These are phyloP conservation scores for Lepilemur ruficaudatus DNA, from an alignment of 2,797 vertebrate species.

Conservation along the genomic window DNA sequence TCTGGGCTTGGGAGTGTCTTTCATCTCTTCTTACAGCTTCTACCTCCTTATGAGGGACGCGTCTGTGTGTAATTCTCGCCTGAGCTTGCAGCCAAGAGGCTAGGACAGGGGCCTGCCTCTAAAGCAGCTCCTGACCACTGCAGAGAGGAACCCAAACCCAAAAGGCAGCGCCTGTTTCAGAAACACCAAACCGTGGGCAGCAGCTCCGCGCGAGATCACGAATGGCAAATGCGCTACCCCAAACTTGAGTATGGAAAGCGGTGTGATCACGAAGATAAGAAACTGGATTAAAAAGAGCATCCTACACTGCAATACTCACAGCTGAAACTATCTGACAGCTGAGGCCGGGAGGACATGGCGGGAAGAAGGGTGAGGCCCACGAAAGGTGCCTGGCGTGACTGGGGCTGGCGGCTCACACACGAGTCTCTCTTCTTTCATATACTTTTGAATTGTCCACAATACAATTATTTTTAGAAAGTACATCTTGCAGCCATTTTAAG, in stretches of 20 bases:
- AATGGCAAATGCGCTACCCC: background rate
- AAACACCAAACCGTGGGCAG: background rate
- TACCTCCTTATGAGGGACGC: slow-evolving; percentile 29
- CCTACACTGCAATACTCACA: no score
- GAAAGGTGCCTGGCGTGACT: rapidly evolving
- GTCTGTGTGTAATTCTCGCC: slow-evolving; percentile 34
- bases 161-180: background rate
- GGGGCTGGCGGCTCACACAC: no score
- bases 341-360: background rate
- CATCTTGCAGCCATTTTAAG: background rate
- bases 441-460: background rate
- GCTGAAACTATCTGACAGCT: background rate
- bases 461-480: background rate
- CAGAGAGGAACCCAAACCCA: background rate
- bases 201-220: background rate
- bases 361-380: background rate
- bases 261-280: background rate
- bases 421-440: no score
- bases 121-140: background rate
- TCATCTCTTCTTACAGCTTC: slow-evolving; percentile 43
- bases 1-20: slow-evolving; percentile 60
- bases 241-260: rapidly evolving
- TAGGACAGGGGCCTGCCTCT: slow-evolving; percentile 38
- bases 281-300: background rate
- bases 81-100: slow-evolving; percentile 56